Conservation (phyloP, 2,888 invertebrate genomes). For the Melinopterus prodromus region DNA sequence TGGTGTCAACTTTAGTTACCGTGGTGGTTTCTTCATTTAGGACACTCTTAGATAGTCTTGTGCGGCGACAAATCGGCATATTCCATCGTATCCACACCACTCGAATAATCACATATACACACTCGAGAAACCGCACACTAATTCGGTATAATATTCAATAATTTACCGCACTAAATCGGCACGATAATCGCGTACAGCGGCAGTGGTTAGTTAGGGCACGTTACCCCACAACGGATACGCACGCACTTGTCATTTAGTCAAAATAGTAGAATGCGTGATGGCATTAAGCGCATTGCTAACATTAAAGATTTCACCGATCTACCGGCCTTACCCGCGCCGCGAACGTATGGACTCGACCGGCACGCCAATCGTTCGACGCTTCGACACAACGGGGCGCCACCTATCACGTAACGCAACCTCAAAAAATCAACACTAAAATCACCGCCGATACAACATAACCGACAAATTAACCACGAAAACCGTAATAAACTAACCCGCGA, state of each 20-base stretch:
- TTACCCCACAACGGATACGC: conserved; percentile 35
- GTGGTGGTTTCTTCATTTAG: conserved; percentile 49
- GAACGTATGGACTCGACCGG: conserved; percentile 35
- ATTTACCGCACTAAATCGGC: conserved; percentile 9
- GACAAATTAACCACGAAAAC: background rate
- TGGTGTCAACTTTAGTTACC: conserved; percentile 47
- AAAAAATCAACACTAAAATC: background rate
- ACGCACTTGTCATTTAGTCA: conserved; percentile 52
- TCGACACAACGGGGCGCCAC: conserved; percentile 56
- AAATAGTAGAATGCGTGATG: conserved; percentile 46
- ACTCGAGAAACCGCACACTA: background rate
- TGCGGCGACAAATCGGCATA: background rate
- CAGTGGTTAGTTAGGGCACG: conserved; percentile 6
- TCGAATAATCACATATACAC: background rate
- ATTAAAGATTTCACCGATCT: conserved; percentile 61
- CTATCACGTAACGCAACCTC: conserved; percentile 45
- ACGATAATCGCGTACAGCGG: conserved; percentile 9
- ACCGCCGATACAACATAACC: background rate
- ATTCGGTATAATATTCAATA: background rate
- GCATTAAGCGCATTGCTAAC: conserved; percentile 52
- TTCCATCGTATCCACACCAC: conserved; percentile 14
- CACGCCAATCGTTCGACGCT: conserved; percentile 47
- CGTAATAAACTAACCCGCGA: too few species aligned
- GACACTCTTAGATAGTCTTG: background rate
- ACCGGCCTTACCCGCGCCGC: conserved; percentile 56